Conservation (phyloP, 2,888 invertebrate genomes). For the Acrocyrtus sp. region DNA sequence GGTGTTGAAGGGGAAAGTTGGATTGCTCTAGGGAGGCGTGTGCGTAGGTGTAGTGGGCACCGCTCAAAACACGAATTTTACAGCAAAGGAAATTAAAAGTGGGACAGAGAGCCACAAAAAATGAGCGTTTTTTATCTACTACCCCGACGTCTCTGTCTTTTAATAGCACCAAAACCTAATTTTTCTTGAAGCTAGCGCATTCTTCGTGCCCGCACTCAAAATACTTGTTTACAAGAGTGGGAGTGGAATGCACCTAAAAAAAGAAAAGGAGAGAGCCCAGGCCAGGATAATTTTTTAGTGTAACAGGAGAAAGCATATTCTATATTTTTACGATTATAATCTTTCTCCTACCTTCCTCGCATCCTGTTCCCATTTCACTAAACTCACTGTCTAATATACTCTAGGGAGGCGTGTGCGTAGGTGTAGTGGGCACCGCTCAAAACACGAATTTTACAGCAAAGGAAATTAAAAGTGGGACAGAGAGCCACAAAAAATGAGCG, state of each 20-base stretch:
- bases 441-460: slow-evolving; percentile 26
- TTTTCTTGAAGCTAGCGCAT: too few relatives aligned
- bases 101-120: slow-evolving; percentile 39
- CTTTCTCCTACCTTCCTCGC: slow-evolving; percentile 12
- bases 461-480: slow-evolving; percentile 41
- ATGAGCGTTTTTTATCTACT: slow-evolving; percentile 39
- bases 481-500: slow-evolving; percentile 36
- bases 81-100: slow-evolving; percentile 36
- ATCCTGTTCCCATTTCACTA: slow-evolving; percentile 12
- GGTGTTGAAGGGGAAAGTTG: not conserved
- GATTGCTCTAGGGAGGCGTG: not conserved
- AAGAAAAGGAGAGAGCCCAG: slow-evolving; percentile 16
- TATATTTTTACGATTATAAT: slow-evolving; percentile 20
- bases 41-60: not conserved
- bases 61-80: slow-evolving; percentile 16
- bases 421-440: not conserved
- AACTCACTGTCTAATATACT: too few relatives aligned
- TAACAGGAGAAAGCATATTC: not conserved
- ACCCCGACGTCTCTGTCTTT: slow-evolving; percentile 17
- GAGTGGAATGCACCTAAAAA: too few relatives aligned
- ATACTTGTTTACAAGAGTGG: too few relatives aligned
- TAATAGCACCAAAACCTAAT: not conserved
- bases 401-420: not conserved
- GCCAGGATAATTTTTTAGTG: slow-evolving; percentile 1
- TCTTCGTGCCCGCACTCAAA: too few relatives aligned